These are phyloP conservation scores for Rhinichthys klamathensis DNA, from an alignment of 2,113 vertebrate species.

Conservation along the genomic window DNA sequence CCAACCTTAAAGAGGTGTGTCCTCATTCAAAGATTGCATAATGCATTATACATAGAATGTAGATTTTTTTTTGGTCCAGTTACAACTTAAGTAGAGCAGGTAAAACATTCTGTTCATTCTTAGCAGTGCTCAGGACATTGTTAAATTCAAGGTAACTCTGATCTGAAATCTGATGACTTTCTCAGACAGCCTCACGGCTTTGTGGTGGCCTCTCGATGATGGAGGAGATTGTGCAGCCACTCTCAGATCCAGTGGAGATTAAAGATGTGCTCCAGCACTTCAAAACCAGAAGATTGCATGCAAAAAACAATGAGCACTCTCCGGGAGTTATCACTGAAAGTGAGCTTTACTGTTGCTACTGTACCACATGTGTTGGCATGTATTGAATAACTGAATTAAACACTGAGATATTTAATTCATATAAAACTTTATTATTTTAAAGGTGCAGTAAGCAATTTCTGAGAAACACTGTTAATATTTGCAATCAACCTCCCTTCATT, in stretches of 20 bases:
- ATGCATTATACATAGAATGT: neutral
- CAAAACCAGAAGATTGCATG: constrained; percentile 18
- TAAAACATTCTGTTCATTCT: no score
- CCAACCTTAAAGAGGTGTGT: constrained; percentile 57
- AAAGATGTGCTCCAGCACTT: constrained; percentile 65
- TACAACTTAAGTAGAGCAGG: neutral
- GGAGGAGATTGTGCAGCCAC: constrained; percentile 72
- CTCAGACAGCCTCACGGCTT: constrained; percentile 75
- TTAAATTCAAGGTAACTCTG: neutral
- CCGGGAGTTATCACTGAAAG: constrained; percentile 2
- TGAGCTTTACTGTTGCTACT: constrained; percentile 8
- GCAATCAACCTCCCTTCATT: no score
- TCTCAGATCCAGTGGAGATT: constrained; percentile 69
- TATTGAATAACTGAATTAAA: neutral
- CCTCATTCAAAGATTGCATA: neutral
- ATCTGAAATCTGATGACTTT: neutral
- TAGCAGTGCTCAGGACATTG: no score
- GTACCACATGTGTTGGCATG: neutral
- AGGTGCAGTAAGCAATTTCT: no score
- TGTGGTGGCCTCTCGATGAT: constrained; percentile 64
- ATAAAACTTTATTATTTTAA: neutral
- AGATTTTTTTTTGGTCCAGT: neutral
- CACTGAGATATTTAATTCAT: neutral
- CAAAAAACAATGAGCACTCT: constrained; percentile 6
- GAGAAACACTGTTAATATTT: no score